Conservation (phyloP, 2,113 vertebrate species). For the Mormyrus iriodes region DNA sequence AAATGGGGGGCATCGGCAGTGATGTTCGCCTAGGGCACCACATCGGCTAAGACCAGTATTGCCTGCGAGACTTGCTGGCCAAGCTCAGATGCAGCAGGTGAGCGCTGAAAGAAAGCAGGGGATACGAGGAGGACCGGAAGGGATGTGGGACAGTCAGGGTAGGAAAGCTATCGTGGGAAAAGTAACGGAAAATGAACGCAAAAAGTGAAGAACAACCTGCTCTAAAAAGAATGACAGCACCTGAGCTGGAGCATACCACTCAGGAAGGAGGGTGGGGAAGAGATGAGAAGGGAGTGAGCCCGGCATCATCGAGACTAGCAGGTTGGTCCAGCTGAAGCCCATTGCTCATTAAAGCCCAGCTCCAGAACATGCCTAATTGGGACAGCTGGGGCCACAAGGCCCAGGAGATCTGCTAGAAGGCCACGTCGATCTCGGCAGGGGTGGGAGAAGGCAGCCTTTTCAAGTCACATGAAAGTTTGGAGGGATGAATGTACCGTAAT, state of each 20-base stretch:
- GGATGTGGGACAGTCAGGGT: background rate
- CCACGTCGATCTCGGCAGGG: constrained; percentile 54
- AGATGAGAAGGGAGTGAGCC: constrained; percentile 4
- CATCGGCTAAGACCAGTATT: background rate
- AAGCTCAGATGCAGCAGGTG: background rate
- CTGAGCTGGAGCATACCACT: background rate
- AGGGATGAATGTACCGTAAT: constrained; percentile 95
- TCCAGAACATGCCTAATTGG: constrained; percentile 93
- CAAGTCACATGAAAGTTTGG: constrained; percentile 98
- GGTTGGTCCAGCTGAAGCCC: constrained; percentile 58
- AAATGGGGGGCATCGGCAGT: background rate
- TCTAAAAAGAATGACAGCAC: background rate
- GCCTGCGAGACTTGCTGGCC: background rate
- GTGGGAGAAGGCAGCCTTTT: constrained; percentile 85
- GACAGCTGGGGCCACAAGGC: constrained; percentile 74
- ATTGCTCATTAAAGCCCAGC: constrained; percentile 71
- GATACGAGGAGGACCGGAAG: background rate
- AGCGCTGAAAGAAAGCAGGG: background rate
- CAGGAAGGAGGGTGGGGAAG: constrained; percentile 6
- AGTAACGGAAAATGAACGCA: background rate
- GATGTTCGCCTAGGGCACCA: background rate
- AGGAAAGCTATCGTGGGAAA: background rate
- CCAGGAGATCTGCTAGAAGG: constrained; percentile 70
- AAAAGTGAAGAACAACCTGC: background rate
- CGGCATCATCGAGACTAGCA: background rate